Evolutionary conservation across 2,888 invertebrate genomes (phyloP).

Genomic region (Morpho achilles): DNA sequence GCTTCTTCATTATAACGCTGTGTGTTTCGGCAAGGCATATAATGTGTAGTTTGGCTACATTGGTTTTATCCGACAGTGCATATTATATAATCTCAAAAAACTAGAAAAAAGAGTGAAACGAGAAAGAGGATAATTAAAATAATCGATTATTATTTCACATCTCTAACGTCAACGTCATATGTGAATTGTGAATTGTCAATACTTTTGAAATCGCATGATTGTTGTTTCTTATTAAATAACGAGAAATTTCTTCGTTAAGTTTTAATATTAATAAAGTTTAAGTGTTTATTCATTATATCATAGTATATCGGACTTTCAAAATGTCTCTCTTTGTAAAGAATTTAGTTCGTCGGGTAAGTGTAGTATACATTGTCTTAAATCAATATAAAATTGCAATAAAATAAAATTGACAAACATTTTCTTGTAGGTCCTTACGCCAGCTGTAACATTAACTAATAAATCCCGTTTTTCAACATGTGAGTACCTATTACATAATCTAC

Average conservation of each 20-base stretch:
- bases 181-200: slow-evolving; percentile 3
- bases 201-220: not conserved
- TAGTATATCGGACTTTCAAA: slow-evolving; percentile 2
- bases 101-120: too few relatives aligned
- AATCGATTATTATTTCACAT: too few relatives aligned
- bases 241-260: not conserved
- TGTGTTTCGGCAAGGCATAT: too few relatives aligned
- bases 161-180: not conserved
- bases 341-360: slow-evolving; percentile 50
- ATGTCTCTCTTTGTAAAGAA: slow-evolving; percentile 60
- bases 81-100: too few relatives aligned
- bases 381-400: not conserved
- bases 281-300: not conserved
- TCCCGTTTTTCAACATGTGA: slow-evolving; percentile 61
- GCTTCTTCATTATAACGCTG: too few relatives aligned
- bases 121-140: too few relatives aligned
- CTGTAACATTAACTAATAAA: slow-evolving; percentile 42
- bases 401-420: slow-evolving; percentile 9
- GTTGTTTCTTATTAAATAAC: not conserved
- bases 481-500: slow-evolving; percentile 34
- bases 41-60: too few relatives aligned
- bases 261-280: not conserved
- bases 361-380: too few relatives aligned
- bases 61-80: too few relatives aligned
- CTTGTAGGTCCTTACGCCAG: slow-evolving; percentile 49